Evolutionary conservation across 2,797 vertebrate species (phyloP), one percentile per base, ranked within the genome.

Genomic region (Florisuga fusca): DNA sequence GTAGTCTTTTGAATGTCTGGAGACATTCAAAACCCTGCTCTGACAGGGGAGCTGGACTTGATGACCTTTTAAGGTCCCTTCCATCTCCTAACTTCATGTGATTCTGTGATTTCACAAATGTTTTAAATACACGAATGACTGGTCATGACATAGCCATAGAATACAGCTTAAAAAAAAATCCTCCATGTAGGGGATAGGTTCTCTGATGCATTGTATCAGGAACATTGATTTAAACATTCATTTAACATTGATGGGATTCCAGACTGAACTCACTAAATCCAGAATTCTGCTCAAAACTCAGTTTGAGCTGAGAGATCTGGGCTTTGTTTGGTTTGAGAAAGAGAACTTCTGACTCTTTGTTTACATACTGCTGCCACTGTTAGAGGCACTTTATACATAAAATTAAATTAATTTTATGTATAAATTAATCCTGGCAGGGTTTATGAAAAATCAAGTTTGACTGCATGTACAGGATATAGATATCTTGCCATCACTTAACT

Each of bases 161-260:
- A 93, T 73, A 79, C 59, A 90, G 85, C 89, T 91, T 95, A 94
- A 76, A 85, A 91, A 96, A 94, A 61, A 36, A 36, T 88, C 74
- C 57, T 80, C 14, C 72, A 74, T 92, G 77, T 68, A 92, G 87
- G 53, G 53, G 67, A 58, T 75, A 83, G 57, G 61, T 95, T 95
- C 73, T 95, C 90, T 92, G 89, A 67, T 89, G 90, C 73, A 34
- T 93, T 92, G 41, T 95, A 95, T 93, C 85, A 86, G 74, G 85
- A 91, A 34, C 92, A 95, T 88, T 89, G 93, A 92, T 92, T 96
- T 89, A 75, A 95, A 91, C 84, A 94, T 89, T 95, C 88, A 96
- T 95, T 87, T 71, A 87, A 90, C 95, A 94, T 79, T 76, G 53
- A 36, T 36, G 8, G 36, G 67, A 86, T 92, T 93, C 73, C 54